phyloP scores from a whole-genome alignment of 2,888 invertebrate genomes.

The Dolomedes plantarius region DNA sequence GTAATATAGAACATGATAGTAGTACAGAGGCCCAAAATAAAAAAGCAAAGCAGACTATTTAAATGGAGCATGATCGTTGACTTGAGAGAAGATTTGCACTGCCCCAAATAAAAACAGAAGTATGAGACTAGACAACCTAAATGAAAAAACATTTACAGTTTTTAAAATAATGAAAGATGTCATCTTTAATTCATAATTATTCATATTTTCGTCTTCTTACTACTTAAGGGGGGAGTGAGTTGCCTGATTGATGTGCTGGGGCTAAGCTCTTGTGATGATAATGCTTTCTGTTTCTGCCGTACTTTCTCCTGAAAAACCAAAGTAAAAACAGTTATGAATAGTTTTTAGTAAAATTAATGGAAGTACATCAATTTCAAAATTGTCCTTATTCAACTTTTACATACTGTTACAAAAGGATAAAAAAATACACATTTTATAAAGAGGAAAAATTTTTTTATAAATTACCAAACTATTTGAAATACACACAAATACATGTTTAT shows the following conservation, averaged over 20 bases:
- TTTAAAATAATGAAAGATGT: not conserved
- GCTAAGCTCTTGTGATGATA: slow-evolving; percentile 26
- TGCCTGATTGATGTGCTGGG: slow-evolving; percentile 39
- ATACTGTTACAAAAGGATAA: too few relatives aligned
- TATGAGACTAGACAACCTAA: slow-evolving; percentile 41
- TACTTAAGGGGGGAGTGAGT: slow-evolving; percentile 53
- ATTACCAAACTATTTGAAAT: too few relatives aligned
- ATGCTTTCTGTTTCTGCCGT: slow-evolving; percentile 21
- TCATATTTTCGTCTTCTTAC: slow-evolving; percentile 29
- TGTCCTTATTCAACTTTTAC: too few relatives aligned
- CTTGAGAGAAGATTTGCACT: slow-evolving; percentile 37
- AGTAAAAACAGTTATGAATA: too few relatives aligned
- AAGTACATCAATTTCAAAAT: too few relatives aligned
- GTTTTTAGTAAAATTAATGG: too few relatives aligned
- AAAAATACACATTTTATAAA: too few relatives aligned
- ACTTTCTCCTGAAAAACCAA: slow-evolving; percentile 34
- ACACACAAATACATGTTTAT: too few relatives aligned
- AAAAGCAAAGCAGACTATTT: not conserved
- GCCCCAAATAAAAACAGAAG: slow-evolving; percentile 27
- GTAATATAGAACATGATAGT: too few relatives aligned
- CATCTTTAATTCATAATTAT: not conserved
- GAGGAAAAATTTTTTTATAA: too few relatives aligned
- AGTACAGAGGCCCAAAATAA: not conserved
- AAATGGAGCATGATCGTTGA: not conserved
- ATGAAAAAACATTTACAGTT: slow-evolving; percentile 4